Evolutionary conservation across 2,113 vertebrate species (phyloP).

Genomic region (Solenodon paradoxus): DNA sequence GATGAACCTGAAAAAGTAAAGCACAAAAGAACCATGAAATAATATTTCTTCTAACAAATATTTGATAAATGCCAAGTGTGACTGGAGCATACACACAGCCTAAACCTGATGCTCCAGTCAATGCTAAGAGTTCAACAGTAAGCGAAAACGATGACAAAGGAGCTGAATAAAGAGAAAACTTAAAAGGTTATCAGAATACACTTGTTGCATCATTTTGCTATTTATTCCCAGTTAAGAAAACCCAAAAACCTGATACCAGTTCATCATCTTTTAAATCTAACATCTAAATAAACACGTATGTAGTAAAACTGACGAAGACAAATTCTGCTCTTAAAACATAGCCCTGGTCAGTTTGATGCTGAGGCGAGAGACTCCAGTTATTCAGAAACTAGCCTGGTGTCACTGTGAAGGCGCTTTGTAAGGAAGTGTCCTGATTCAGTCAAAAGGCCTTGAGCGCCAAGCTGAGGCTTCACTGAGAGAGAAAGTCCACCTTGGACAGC

Average conservation of each 20-base stretch:
- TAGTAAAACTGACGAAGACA: not conserved
- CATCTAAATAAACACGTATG: not conserved
- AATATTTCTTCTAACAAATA: slow-evolving; percentile 4
- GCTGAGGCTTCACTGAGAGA: not conserved
- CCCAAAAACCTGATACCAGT: not conserved
- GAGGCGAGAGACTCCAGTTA: not conserved
- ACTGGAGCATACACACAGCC: not conserved
- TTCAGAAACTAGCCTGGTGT: not conserved
- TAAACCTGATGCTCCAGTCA: not conserved
- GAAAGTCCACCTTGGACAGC: not conserved
- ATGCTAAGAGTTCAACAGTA: not conserved
- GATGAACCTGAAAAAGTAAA: slow-evolving; percentile 14
- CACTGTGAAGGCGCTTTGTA: not conserved
- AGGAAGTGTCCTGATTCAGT: not conserved
- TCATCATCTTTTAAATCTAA: not conserved
- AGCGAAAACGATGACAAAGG: not conserved
- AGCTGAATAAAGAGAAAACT: not conserved
- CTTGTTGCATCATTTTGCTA: not conserved
- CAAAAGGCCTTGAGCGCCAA: not conserved
- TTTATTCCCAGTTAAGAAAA: not conserved
- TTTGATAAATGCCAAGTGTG: not conserved
- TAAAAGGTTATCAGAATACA: not conserved
- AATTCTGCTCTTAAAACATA: not conserved
- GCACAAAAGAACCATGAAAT: slow-evolving; percentile 1
- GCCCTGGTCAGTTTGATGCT: not conserved